Evolutionary conservation across 2,113 vertebrate species (phyloP).

Genomic region (Toxostoma redivivum): DNA sequence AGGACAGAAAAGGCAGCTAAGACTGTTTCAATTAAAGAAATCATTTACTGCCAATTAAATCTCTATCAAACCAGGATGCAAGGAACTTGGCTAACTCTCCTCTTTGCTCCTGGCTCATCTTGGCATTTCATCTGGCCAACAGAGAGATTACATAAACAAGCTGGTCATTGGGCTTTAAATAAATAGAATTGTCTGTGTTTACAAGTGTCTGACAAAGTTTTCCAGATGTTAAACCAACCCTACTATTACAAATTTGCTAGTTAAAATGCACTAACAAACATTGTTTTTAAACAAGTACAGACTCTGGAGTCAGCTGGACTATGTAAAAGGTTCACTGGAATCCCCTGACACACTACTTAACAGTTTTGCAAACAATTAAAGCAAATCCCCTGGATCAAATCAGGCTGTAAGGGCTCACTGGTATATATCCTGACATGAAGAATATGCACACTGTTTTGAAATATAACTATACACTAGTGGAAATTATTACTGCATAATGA

Average conservation of each 20-base stretch:
- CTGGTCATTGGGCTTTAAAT: not conserved
- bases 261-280: not conserved
- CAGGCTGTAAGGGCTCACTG: not conserved
- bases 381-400: not conserved
- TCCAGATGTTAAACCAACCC: not conserved
- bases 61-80: not conserved
- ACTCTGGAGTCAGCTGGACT: not conserved
- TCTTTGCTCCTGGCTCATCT: not conserved
- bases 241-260: not conserved
- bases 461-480: not conserved
- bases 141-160: not conserved
- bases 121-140: not conserved
- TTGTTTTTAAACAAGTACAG: not conserved
- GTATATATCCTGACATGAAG: not conserved
- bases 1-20: not conserved
- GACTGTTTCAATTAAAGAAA: not conserved
- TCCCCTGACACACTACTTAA: not conserved
- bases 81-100: not conserved
- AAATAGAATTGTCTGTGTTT: conserved; percentile 23
- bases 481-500: not conserved
- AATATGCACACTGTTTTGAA: not conserved
- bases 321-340: not conserved
- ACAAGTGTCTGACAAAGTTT: conserved; percentile 1
- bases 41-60: not conserved
- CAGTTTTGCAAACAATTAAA: not conserved